Conservation (phyloP, 2,888 invertebrate genomes). For the Cephus pygmeus region DNA sequence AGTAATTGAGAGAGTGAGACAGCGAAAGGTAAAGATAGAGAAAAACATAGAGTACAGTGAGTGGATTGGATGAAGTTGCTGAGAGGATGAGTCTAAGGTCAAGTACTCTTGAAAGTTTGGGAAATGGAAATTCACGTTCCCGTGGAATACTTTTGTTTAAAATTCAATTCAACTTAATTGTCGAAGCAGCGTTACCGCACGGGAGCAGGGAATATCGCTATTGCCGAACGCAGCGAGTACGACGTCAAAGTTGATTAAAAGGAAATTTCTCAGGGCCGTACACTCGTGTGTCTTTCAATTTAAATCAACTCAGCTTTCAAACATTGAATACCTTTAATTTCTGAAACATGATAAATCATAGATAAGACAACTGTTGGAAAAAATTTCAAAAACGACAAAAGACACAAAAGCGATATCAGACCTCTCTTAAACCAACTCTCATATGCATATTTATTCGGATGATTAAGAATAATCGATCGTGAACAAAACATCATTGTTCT, state of each 20-base stretch:
- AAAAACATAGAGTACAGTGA: not conserved
- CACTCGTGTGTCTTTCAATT: too few relatives aligned
- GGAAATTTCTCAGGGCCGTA: not conserved
- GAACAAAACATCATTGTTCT: too few relatives aligned
- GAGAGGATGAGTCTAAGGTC: slow-evolving; percentile 16
- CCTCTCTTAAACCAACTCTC: too few relatives aligned
- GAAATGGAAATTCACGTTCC: slow-evolving; percentile 14
- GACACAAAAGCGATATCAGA: too few relatives aligned
- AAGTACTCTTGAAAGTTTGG: slow-evolving; percentile 19
- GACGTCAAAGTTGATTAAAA: not conserved
- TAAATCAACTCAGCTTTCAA: too few relatives aligned
- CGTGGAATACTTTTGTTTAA: not conserved
- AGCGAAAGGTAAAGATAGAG: not conserved
- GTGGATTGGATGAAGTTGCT: not conserved
- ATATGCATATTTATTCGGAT: too few relatives aligned
- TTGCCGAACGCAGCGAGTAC: not conserved
- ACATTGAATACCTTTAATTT: too few relatives aligned
- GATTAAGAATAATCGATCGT: too few relatives aligned
- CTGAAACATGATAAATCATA: too few relatives aligned
- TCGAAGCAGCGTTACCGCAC: not conserved
- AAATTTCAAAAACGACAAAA: too few relatives aligned
- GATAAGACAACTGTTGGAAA: too few relatives aligned
- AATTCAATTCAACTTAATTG: not conserved
- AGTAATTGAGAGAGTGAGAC: not conserved
- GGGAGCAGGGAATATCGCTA: not conserved